These are phyloP conservation scores for Clarias platycephalus DNA, from an alignment of 2,797 vertebrate species.

Conservation along the genomic window DNA sequence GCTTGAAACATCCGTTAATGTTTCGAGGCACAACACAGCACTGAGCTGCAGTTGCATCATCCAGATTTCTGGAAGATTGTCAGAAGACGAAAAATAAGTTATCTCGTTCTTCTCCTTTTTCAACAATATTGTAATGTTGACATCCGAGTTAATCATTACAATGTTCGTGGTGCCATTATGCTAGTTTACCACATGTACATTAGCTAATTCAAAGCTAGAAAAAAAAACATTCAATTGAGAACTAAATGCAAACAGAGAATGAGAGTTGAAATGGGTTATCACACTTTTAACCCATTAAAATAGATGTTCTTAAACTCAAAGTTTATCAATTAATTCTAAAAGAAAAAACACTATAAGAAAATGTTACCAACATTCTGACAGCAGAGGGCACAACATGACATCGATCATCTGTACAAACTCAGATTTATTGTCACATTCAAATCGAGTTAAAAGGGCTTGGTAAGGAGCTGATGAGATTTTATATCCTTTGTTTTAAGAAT, in stretches of 20 bases:
- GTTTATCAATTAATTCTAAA: background rate
- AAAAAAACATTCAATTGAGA: too few relatives aligned
- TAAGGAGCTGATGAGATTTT: slow-evolving; percentile 34
- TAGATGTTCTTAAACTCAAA: background rate
- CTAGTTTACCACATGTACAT: too few relatives aligned
- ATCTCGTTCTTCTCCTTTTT: background rate
- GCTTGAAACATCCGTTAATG: background rate
- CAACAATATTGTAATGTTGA: background rate
- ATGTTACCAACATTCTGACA: slow-evolving; percentile 40
- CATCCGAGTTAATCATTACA: background rate
- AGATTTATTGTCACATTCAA: background rate
- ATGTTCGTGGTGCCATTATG: background rate
- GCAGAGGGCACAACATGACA: slow-evolving; percentile 60
- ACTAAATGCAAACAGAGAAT: too few relatives aligned
- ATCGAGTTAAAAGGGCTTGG: slow-evolving; percentile 26
- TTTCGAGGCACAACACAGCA: background rate
- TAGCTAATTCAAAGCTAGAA: too few relatives aligned
- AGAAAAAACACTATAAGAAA: too few relatives aligned
- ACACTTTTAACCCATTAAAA: background rate
- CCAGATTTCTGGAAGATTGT: background rate
- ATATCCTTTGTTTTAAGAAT: background rate
- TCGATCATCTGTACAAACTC: background rate
- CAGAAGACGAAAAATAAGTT: background rate
- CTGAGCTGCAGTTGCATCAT: background rate
- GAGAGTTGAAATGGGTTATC: background rate